Evolutionary conservation across 1,140 invertebrate species (phyloP).

Genomic region (Leptonema lineaticorne): DNA sequence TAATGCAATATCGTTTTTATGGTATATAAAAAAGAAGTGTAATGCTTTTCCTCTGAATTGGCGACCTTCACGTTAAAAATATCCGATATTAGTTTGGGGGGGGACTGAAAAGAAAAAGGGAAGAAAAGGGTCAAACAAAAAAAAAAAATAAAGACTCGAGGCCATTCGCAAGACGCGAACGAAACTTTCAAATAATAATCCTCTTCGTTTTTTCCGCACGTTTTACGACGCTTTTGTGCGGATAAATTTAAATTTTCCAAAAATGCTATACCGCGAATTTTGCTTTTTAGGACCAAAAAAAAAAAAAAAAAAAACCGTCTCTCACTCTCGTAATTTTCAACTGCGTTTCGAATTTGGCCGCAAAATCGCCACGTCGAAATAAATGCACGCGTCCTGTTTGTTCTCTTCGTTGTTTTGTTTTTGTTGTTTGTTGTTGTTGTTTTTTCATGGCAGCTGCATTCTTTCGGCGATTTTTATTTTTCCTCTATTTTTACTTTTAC

Average conservation of each 20-base stretch:
- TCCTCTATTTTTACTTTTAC: constrained; percentile 37
- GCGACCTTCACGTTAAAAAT: constrained; percentile 11
- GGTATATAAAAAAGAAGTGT: too few species aligned
- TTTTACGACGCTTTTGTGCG: constrained; percentile 27
- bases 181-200: constrained; percentile 35
- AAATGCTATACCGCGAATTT: constrained; percentile 19
- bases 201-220: too few species aligned
- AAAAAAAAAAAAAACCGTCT: too few species aligned
- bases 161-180: constrained; percentile 41
- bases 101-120: too few species aligned
- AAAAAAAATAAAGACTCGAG: constrained; percentile 33
- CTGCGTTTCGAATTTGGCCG: too few species aligned
- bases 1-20: too few species aligned
- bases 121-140: constrained; percentile 30
- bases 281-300: too few species aligned
- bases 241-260: constrained; percentile 39
- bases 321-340: too few species aligned
- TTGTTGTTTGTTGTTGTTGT: not conserved
- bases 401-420: too few species aligned
- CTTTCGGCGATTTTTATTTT: constrained; percentile 34
- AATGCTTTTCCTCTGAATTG: constrained; percentile 7
- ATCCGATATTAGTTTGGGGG: too few species aligned
- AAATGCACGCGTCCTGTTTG: too few species aligned
- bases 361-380: too few species aligned
- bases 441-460: constrained; percentile 29